phyloP scores from a whole-genome alignment of 30 jellyfish, hydroid and myxozoan genomes.

The Clytia hemisphaerica region DNA sequence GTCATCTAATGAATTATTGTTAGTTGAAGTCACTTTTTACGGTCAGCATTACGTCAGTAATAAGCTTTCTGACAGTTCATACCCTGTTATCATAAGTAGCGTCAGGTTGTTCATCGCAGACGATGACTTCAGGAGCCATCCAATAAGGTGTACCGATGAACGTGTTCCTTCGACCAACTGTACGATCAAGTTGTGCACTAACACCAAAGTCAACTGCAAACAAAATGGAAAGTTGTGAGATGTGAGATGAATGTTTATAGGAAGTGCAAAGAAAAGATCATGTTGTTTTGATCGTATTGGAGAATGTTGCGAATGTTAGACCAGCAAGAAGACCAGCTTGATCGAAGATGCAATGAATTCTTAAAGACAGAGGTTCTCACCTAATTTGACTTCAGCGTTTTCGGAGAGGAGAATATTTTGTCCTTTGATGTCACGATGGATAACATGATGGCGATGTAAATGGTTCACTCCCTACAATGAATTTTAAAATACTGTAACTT shows the following conservation, averaged over 20 bases:
- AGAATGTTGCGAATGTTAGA: neutral
- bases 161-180: conserved; percentile 95
- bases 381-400: conserved; percentile 95
- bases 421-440: conserved; percentile 97
- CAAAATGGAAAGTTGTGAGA: neutral
- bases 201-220: conserved; percentile 98
- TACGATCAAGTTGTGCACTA: conserved; percentile 98
- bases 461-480: conserved; percentile 91
- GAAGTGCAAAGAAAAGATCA: neutral
- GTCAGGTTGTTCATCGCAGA: conserved; percentile 98
- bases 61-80: too few species aligned
- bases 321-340: neutral
- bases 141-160: conserved; percentile 99
- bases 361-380: conserved; percentile 39
- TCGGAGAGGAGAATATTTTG: conserved; percentile 92
- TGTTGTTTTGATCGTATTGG: neutral
- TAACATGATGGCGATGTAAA: conserved; percentile 90
- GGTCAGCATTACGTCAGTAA: too few species aligned
- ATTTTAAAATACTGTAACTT: neutral
- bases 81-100: conserved; percentile 98
- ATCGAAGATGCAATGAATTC: neutral
- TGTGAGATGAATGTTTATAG: neutral
- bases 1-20: too few species aligned
- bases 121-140: conserved; percentile 99
- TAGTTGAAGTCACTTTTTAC: too few species aligned